Evolutionary conservation across 2,888 invertebrate genomes (phyloP), one percentile per base, ranked within the genome.

Genomic region (Fragum whitleyi): DNA sequence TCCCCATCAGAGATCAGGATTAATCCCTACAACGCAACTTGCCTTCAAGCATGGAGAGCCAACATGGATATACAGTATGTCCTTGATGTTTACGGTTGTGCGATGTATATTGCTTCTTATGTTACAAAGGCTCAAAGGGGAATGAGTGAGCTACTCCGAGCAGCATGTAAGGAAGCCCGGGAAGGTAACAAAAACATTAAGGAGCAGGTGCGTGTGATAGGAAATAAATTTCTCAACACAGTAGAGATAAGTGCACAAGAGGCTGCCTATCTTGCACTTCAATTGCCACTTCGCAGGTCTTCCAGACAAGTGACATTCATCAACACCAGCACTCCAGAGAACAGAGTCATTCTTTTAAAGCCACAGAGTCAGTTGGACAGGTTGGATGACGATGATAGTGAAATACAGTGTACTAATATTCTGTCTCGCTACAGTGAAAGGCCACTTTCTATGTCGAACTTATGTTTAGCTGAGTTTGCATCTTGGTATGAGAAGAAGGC

Each of bases 291-390:
- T 57, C 81, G 76, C 28, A 32, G 59, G 26, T 65, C 76, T 9
- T 80, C 83, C 21, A 62, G 87, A 59, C 55, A 78, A 23, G 21
- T 57, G 0, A 47, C 87, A 2, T 88, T 86, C 70, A 62, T 89
- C 16, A 87, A 88, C 28, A 90, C 89, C 2, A 76, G 59, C 29
- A 79, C 81, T 11, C 85, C 87, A 19, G 89, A 86, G 7, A 83
- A 87, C 29, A 73, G 92, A 59, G 86, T 86, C 32, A 32, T 68
- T 9, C 85, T 92, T n/a, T 42, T 91, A 5, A 92, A 91, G 84
- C 71, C 83, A 11, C 53, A 74, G 47, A 53, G 70, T 16, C 70
- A 39, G 86, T 62, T 90, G 9, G 68, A 86, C 26, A 42, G 72
- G 9, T 65, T 89, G 57, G 47, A 79, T 16, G 83, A 81, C 61